phyloP scores from a whole-genome alignment of 2,888 invertebrate species.

The Hirtodrosophila confusa region DNA sequence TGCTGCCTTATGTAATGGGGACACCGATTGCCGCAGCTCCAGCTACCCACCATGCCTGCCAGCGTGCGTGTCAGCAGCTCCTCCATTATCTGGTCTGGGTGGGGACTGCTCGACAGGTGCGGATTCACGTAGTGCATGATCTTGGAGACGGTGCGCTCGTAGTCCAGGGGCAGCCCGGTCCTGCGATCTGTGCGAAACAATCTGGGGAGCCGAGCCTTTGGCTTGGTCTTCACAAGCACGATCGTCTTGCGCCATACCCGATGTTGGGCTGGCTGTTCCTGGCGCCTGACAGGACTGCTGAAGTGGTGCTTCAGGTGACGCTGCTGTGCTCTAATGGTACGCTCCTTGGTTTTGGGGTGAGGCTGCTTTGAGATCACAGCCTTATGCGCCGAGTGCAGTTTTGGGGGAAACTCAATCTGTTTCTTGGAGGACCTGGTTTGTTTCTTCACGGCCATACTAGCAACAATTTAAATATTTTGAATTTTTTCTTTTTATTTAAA shows the following conservation, averaged over 20 bases:
- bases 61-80: slow-evolving; percentile 33
- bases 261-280: not conserved
- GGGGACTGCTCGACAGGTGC: slow-evolving; percentile 12
- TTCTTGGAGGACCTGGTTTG: not conserved
- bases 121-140: slow-evolving; percentile 69
- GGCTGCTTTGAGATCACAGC: not conserved
- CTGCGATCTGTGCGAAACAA: slow-evolving; percentile 51
- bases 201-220: slow-evolving; percentile 26
- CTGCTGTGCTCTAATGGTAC: slow-evolving; percentile 1
- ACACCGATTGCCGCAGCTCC: not conserved
- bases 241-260: slow-evolving; percentile 54
- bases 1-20: not conserved
- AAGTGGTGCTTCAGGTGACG: not conserved
- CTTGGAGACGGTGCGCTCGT: slow-evolving; percentile 56
- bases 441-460: slow-evolving; percentile 10
- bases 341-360: slow-evolving; percentile 1
- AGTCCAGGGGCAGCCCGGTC: slow-evolving; percentile 64
- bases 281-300: not conserved
- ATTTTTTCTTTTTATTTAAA: slow-evolving; percentile 12
- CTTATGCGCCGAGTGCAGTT: not conserved
- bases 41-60: slow-evolving; percentile 4
- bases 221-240: slow-evolving; percentile 35
- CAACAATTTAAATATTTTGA: slow-evolving; percentile 10
- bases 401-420: not conserved
- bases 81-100: slow-evolving; percentile 35